These are phyloP conservation scores for Teinopalpus imperialis DNA, from an alignment of 2,888 invertebrate genomes.

Conservation along the genomic window DNA sequence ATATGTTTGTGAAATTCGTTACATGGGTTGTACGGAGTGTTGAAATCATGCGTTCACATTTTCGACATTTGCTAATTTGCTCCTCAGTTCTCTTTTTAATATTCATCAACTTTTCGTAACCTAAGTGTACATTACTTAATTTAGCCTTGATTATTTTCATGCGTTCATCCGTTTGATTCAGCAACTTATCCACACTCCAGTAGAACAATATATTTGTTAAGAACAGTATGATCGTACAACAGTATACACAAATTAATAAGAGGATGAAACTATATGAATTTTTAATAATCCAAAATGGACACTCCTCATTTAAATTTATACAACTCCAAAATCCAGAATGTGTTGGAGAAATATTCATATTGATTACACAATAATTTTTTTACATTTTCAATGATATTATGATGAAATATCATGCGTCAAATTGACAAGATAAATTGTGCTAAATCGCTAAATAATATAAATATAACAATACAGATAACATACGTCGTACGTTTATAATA, in stretches of 20 bases:
- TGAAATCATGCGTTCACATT: constrained; percentile 46
- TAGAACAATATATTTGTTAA: constrained; percentile 58
- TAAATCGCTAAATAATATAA: too few relatives aligned
- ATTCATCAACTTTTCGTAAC: constrained; percentile 51
- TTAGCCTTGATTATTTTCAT: constrained; percentile 54
- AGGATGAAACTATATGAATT: constrained; percentile 56
- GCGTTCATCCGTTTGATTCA: constrained; percentile 51
- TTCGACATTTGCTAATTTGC: constrained; percentile 47
- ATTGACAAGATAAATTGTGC: constrained; percentile 13
- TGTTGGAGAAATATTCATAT: constrained; percentile 14
- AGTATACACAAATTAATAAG: constrained; percentile 49
- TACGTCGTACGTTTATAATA: too few relatives aligned
- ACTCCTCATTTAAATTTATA: constrained; percentile 53
- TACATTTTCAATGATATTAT: constrained; percentile 19
- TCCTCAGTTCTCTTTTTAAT: constrained; percentile 56
- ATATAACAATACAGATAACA: too few relatives aligned
- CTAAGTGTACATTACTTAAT: constrained; percentile 48
- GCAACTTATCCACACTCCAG: constrained; percentile 56
- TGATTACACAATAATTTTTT: constrained; percentile 28
- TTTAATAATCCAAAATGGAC: constrained; percentile 56
- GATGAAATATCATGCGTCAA: constrained; percentile 4
- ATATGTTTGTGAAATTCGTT: constrained; percentile 22
- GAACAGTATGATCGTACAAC: constrained; percentile 48
- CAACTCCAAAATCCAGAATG: constrained; percentile 65
- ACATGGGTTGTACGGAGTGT: constrained; percentile 44